Percentiles rank a stretch among this genome's conserved stretches.
phyloP scores from a whole-genome alignment of 1,140 invertebrate species.

The Drosophila arizonae region DNA sequence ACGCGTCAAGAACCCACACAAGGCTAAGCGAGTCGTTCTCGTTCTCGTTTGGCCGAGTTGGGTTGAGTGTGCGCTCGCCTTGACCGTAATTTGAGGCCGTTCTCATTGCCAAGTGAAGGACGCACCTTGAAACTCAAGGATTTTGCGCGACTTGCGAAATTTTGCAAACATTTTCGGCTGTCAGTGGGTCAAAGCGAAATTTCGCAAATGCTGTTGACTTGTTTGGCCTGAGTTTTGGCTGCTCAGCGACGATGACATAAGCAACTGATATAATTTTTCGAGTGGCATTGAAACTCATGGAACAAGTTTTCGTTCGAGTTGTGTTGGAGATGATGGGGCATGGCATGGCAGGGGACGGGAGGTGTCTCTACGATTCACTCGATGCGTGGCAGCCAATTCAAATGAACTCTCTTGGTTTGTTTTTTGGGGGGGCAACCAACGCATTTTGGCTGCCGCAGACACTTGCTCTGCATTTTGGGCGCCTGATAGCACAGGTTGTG shows the following conservation, averaged over 20 bases:
- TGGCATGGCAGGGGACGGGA: neutral
- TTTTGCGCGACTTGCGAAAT: conserved; percentile 57
- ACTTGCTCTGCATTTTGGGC: conserved; percentile 71
- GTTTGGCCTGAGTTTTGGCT: neutral
- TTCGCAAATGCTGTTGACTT: conserved; percentile 28
- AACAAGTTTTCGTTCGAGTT: conserved; percentile 42
- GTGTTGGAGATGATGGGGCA: neutral
- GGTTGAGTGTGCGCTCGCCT: conserved; percentile 47
- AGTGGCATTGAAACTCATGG: conserved; percentile 66
- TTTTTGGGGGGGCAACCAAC: conserved; percentile 36
- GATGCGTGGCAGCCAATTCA: conserved; percentile 54
- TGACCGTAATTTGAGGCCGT: conserved; percentile 75
- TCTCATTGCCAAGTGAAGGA: conserved; percentile 74
- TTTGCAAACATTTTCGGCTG: conserved; percentile 64
- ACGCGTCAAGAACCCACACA: neutral
- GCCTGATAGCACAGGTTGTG: conserved; percentile 82
- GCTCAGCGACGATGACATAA: conserved; percentile 55
- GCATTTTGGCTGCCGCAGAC: conserved; percentile 59
- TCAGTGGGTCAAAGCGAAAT: conserved; percentile 66
- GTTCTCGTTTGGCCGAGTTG: conserved; percentile 53
- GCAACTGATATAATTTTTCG: conserved; percentile 47
- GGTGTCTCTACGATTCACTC: conserved; percentile 33
- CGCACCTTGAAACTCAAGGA: conserved; percentile 79
- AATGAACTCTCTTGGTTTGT: conserved; percentile 52
- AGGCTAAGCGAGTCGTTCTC: conserved; percentile 30